Conservation (phyloP, 2,113 vertebrate genomes). For the Petrocephalus zakoni region DNA sequence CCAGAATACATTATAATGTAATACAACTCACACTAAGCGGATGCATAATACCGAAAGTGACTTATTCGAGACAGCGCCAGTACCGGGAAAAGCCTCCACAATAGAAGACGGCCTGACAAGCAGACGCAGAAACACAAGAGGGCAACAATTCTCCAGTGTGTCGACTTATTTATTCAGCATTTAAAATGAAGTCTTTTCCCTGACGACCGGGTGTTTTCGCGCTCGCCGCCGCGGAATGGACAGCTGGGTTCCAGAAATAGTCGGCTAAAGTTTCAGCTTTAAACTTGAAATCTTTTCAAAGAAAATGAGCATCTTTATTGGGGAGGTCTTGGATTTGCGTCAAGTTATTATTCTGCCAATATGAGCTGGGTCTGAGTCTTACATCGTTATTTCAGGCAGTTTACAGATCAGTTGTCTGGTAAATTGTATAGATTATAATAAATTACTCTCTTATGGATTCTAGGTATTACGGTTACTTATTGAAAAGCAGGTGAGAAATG, state of each 20-base stretch:
- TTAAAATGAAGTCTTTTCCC: slow-evolving; percentile 30
- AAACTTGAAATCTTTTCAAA: slow-evolving; percentile 28
- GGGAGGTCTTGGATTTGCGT: slow-evolving; percentile 36
- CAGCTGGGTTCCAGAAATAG: slow-evolving; percentile 34
- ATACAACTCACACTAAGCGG: neutral
- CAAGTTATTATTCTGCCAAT: slow-evolving; percentile 39
- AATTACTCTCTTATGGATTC: neutral
- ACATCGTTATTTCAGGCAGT: neutral
- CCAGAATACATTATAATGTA: neutral
- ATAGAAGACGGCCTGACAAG: slow-evolving; percentile 23
- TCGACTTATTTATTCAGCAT: neutral
- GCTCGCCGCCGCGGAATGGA: neutral
- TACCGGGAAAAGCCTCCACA: slow-evolving; percentile 22
- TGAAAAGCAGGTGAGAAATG: neutral
- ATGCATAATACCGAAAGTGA: neutral
- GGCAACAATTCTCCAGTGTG: slow-evolving; percentile 57
- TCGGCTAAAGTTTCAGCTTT: slow-evolving; percentile 27
- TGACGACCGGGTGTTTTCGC: slow-evolving; percentile 29
- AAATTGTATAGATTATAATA: neutral
- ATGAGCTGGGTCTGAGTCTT: neutral
- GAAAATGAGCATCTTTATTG: slow-evolving; percentile 35
- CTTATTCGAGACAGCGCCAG: neutral
- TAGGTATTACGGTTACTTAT: neutral
- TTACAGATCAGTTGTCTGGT: neutral
- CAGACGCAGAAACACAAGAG: slow-evolving; percentile 59